These are phyloP conservation scores for Strigamia transsilvanica DNA, from an alignment of 2,888 invertebrate species.

Conservation along the genomic window DNA sequence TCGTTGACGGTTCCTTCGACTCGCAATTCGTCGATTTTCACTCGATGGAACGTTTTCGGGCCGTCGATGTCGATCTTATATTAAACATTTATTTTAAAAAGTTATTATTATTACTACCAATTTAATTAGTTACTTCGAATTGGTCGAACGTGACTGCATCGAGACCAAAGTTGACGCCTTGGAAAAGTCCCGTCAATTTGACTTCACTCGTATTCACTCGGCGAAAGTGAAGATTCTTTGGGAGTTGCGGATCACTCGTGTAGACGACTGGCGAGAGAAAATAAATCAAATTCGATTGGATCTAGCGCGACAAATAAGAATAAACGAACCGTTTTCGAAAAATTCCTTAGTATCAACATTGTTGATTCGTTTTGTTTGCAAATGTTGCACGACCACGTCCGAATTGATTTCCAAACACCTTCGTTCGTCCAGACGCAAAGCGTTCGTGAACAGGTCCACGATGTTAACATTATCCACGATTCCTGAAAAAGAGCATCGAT, in stretches of 20 bases:
- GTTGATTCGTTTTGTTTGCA: not conserved
- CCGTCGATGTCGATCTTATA: not conserved
- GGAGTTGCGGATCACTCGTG: not conserved
- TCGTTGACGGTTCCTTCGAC: slow-evolving; percentile 18
- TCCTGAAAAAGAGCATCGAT: not conserved
- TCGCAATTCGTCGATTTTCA: not conserved
- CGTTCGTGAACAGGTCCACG: not conserved
- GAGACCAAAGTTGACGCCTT: not conserved
- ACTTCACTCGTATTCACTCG: not conserved
- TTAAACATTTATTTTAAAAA: not conserved
- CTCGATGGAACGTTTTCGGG: not conserved
- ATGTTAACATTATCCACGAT: slow-evolving; percentile 24
- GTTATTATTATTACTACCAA: not conserved
- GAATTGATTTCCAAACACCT: not conserved
- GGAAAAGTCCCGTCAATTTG: not conserved
- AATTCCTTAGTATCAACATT: not conserved
- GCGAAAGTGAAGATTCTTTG: not conserved
- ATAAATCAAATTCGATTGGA: not conserved
- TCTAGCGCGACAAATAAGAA: no score
- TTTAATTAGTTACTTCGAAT: not conserved
- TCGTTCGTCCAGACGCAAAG: slow-evolving; percentile 18
- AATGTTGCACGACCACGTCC: not conserved
- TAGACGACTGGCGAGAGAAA: not conserved
- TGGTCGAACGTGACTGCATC: not conserved
- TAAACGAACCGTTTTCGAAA: slow-evolving; percentile 21